phyloP scores from a whole-genome alignment of 23 tunicate species.

The Clavelina lepadiformis region DNA sequence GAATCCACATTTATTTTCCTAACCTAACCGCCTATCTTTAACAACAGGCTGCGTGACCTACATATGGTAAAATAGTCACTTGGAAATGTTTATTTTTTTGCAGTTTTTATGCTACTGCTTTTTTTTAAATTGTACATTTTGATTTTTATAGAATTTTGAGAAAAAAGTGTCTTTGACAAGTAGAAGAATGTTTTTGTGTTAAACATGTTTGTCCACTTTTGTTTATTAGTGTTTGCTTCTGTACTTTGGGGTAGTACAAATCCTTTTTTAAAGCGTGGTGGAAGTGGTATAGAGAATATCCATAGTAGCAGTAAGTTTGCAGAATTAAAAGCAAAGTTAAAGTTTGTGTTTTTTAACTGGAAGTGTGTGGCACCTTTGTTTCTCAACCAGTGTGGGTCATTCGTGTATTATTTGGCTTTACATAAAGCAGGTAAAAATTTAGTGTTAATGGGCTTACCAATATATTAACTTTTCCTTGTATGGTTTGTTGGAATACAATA shows the following conservation, averaged over 20 bases:
- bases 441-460: not conserved
- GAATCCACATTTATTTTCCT: too few relatives aligned
- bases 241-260: conserved; percentile 76
- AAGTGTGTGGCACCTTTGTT: conserved; percentile 52
- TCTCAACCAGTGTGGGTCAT: conserved; percentile 69
- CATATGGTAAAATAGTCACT: too few relatives aligned
- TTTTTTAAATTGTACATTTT: not conserved
- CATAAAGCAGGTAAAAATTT: conserved; percentile 12
- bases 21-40: too few relatives aligned
- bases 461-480: too few relatives aligned
- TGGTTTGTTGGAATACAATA: too few relatives aligned
- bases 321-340: conserved; percentile 28
- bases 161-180: not conserved
- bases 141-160: not conserved
- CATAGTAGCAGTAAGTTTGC: conserved; percentile 12
- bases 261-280: conserved; percentile 62
- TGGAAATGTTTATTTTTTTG: too few relatives aligned
- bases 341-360: conserved; percentile 60
- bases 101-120: too few relatives aligned
- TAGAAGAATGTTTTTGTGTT: not conserved
- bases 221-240: conserved; percentile 36
- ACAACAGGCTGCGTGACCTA: too few relatives aligned
- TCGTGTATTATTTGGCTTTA: conserved; percentile 40
- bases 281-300: conserved; percentile 53
- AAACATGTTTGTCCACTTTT: not conserved